Evolutionary conservation across 1,140 invertebrate genomes (phyloP).

Genomic region (Oryzaephilus surinamensis): DNA sequence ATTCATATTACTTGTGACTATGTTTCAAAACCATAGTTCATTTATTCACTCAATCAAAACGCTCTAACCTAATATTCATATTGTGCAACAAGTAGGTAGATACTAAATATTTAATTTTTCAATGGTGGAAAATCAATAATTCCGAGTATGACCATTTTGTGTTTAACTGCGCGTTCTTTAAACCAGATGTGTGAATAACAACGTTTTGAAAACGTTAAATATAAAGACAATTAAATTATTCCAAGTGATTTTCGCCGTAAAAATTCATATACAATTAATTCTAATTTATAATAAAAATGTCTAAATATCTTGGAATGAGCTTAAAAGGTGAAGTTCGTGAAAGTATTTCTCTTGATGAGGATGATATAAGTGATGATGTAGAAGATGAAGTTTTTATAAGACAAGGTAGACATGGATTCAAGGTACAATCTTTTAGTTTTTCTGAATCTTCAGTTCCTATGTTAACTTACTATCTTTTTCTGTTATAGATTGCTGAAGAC

Average conservation of each 20-base stretch:
- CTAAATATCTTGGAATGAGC: constrained; percentile 32
- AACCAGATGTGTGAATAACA: not conserved
- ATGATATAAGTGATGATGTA: constrained; percentile 54
- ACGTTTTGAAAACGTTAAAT: not conserved
- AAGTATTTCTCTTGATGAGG: constrained; percentile 40
- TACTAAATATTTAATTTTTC: too few relatives aligned
- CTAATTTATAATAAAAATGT: constrained; percentile 28
- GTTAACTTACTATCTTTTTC: not conserved
- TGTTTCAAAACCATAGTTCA: too few relatives aligned
- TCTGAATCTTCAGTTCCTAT: not conserved
- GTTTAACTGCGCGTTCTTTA: not conserved
- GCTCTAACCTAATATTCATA: too few relatives aligned
- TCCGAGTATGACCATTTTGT: too few relatives aligned
- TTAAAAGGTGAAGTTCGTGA: constrained; percentile 32
- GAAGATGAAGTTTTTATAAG: constrained; percentile 70
- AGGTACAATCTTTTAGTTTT: constrained; percentile 20
- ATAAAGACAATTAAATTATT: too few relatives aligned
- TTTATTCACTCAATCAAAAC: too few relatives aligned
- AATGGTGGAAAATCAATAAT: too few relatives aligned
- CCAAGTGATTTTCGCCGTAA: too few relatives aligned
- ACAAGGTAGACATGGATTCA: constrained; percentile 52
- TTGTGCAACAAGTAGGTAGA: too few relatives aligned
- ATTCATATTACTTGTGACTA: too few relatives aligned
- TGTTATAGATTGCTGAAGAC: constrained; percentile 52
- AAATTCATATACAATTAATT: too few relatives aligned